These are phyloP conservation scores for Pteruthius melanotis DNA, from an alignment of 2,113 vertebrate genomes.

Conservation along the genomic window DNA sequence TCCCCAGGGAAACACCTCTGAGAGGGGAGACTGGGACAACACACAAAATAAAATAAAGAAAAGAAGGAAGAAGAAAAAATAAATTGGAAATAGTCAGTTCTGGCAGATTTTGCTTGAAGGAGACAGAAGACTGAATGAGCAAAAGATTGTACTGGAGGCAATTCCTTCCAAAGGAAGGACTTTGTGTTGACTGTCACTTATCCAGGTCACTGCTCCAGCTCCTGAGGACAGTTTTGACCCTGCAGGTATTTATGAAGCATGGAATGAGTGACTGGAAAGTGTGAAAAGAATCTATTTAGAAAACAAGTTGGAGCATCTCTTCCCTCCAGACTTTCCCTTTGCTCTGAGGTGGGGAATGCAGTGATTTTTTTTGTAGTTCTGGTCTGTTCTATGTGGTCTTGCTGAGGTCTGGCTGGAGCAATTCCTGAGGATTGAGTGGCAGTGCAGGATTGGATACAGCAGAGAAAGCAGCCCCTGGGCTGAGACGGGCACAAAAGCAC, in stretches of 20 bases:
- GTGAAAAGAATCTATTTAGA: not conserved
- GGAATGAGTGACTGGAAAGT: not conserved
- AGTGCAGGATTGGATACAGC: not conserved
- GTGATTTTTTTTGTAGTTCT: not conserved
- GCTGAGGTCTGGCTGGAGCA: not conserved
- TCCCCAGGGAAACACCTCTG: slow-evolving; percentile 55
- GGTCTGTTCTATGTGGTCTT: not conserved
- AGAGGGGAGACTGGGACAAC: not conserved
- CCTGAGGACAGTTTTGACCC: slow-evolving; percentile 24
- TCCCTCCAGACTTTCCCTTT: not conserved
- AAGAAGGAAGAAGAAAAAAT: not conserved
- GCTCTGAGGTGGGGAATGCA: not conserved
- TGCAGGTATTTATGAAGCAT: slow-evolving; percentile 34
- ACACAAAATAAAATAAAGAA: not conserved
- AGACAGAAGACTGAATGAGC: slow-evolving; percentile 42
- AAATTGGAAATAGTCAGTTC: slow-evolving; percentile 19
- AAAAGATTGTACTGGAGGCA: slow-evolving; percentile 36
- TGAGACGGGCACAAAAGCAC: not conserved
- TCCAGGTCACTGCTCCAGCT: not conserved
- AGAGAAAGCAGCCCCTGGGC: not conserved
- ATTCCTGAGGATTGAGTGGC: not conserved
- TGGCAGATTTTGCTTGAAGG: slow-evolving; percentile 68
- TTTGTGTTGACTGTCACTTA: slow-evolving; percentile 9
- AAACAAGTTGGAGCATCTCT: not conserved
- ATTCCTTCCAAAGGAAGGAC: slow-evolving; percentile 35